These are phyloP conservation scores for Paradoxurus hermaphroditus DNA, from an alignment of 2,113 vertebrate species.

Conservation along the genomic window DNA sequence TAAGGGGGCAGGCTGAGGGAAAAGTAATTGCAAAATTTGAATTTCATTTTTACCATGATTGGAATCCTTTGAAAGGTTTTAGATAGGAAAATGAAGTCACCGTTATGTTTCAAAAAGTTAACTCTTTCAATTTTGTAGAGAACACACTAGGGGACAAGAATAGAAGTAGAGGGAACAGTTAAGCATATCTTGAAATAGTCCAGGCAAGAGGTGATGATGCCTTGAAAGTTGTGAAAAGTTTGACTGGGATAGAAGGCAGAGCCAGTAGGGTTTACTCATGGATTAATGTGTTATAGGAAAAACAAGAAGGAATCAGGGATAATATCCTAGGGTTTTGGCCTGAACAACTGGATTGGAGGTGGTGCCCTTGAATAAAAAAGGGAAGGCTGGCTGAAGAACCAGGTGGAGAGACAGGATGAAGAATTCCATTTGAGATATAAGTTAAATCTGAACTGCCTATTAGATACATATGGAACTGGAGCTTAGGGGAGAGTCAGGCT, in stretches of 20 bases:
- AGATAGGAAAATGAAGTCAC: background rate
- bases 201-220: conserved; percentile 3
- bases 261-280: conserved; percentile 40
- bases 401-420: background rate
- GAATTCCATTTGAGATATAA: conserved; percentile 4
- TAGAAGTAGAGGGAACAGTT: conserved; percentile 24
- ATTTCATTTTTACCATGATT: conserved; percentile 40
- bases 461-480: background rate
- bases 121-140: conserved; percentile 35
- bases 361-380: conserved; percentile 11
- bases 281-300: conserved; percentile 29
- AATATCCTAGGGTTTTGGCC: background rate
- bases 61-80: conserved; percentile 21
- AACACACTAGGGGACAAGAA: conserved; percentile 36
- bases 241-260: conserved; percentile 19
- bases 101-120: conserved; percentile 45
- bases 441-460: conserved; percentile 7
- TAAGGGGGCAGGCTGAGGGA: background rate
- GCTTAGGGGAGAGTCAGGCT: background rate
- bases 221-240: conserved; percentile 50
- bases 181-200: conserved; percentile 52
- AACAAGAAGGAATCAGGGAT: background rate
- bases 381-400: background rate
- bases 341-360: conserved; percentile 8
- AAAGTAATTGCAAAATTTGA: conserved; percentile 22